Base-by-base conservation (phyloP, 2,797 vertebrate genomes). In the Sebastes oblongus region DNA sequence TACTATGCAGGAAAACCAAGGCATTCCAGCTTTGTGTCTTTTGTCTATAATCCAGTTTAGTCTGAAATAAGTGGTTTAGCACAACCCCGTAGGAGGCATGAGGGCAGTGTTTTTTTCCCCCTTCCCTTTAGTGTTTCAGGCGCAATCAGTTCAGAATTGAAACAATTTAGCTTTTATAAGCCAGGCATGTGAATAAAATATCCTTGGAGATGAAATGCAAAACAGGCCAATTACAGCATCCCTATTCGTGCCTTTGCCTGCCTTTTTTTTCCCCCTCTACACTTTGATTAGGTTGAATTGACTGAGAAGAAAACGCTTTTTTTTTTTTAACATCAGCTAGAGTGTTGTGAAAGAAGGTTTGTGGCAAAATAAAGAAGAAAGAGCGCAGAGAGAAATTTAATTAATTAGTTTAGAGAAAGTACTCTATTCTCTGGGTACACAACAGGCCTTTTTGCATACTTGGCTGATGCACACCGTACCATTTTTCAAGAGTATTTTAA, bases 41-140 rank as follows among this genome's bases (percentile, higher is more conserved):
- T 93, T 91, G 87, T 92, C 77, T 90, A 83, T 97, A 96, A 97
- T 95, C 94, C 94, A 95, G 89, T 97, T 97, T 95, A 95, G 90
- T 79, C 95, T 91, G 87, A 96, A 97, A 95, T 96, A 95, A 96
- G 84, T 96, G 93, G 86, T 96, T 97, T 95, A 96, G 84, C 92
- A 93, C 87, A 95, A 94, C 90, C 90, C 85, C 46, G 66, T 86
- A 94, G 91, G 92, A 93, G 94, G 83, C 77, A 89, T 36, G 82
- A 78, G 84, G 91, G 75, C 72, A 79, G 42, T 24, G 36, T 52
- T 69, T 85, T 80, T 46, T 90, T 78, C 86, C 73, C 52, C 52
- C 70, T 66, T 62, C 42, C 32, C 85, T 83, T 92, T 87, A 89
- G 89, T 93, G 72, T 91, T 92, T 86, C 77, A 84, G 84, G 84